A percentile compares a stretch with the other conserved stretches of the same genome.
Conservation (phyloP, 2,888 invertebrate species). For the Amphipoea oculea region DNA sequence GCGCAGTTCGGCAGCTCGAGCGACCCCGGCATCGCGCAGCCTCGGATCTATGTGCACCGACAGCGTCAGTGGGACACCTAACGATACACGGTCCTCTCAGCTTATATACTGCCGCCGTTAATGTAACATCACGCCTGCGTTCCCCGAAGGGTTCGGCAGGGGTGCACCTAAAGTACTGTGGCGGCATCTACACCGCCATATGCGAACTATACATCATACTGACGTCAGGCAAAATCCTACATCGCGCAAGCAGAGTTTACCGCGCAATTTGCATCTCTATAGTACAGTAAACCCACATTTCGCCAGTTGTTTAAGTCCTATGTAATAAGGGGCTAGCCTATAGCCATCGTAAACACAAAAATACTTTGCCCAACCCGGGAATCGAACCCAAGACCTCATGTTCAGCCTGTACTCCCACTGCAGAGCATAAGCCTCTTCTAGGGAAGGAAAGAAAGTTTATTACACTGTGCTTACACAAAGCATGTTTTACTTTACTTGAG, state of each 20-base stretch:
- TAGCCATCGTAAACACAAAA: too few species aligned
- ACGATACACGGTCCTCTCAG: slow-evolving; percentile 40
- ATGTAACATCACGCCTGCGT: neutral
- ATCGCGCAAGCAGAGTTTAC: too few species aligned
- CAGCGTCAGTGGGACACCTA: slow-evolving; percentile 85
- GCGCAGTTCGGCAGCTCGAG: slow-evolving; percentile 93
- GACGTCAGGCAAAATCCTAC: too few species aligned
- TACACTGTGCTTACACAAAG: too few species aligned
- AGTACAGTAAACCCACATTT: too few species aligned
- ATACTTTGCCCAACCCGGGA: neutral
- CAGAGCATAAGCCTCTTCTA: neutral
- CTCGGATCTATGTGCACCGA: slow-evolving; percentile 93
- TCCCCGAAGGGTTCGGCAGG: neutral
- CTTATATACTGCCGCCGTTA: slow-evolving; percentile 26
- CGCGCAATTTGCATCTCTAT: too few species aligned
- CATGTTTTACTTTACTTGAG: neutral
- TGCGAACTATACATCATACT: too few species aligned
- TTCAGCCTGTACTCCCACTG: neutral
- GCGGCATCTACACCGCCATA: too few species aligned
- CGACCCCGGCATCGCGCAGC: slow-evolving; percentile 93
- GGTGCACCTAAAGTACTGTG: too few species aligned
- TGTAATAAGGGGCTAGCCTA: too few species aligned
- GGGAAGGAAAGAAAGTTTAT: neutral
- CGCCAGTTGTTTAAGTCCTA: too few species aligned
- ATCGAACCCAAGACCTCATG: neutral